A percentile compares a stretch with the other conserved stretches of the same genome.
phyloP scores from a whole-genome alignment of 2,797 vertebrate genomes.

The Gadopsis bispinosus region DNA sequence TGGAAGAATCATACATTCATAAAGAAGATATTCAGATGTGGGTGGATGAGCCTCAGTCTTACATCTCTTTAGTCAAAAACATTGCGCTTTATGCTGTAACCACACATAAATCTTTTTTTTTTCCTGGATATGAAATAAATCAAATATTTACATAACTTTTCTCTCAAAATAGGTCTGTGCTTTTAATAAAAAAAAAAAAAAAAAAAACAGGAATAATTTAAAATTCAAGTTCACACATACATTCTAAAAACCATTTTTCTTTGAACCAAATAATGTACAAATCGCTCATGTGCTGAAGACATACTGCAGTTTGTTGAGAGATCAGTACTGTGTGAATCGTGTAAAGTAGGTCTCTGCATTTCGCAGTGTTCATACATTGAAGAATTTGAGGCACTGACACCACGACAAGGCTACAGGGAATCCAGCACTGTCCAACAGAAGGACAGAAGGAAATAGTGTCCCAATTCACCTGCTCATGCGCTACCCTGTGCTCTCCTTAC shows the following conservation, averaged over 20 bases:
- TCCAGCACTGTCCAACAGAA: constrained; percentile 74
- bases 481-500: constrained; percentile 67
- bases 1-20: constrained; percentile 85
- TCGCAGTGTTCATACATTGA: constrained; percentile 62
- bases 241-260: constrained; percentile 80
- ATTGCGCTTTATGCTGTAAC: constrained; percentile 69
- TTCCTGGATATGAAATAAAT: constrained; percentile 84
- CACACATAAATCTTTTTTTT: constrained; percentile 71
- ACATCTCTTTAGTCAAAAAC: constrained; percentile 74
- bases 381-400: constrained; percentile 74
- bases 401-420: constrained; percentile 75
- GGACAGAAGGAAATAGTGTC: constrained; percentile 76
- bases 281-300: constrained; percentile 85
- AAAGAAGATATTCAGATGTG: constrained; percentile 78
- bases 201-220: constrained; percentile 84
- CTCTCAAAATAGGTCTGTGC: constrained; percentile 85
- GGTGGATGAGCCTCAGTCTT: constrained; percentile 70
- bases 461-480: constrained; percentile 65
- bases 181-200: constrained; percentile 80
- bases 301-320: constrained; percentile 80
- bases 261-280: constrained; percentile 79
- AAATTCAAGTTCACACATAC: constrained; percentile 89
- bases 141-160: constrained; percentile 83
- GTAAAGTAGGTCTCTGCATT: constrained; percentile 68
- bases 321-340: constrained; percentile 69